Percentiles rank a stretch among this genome's conserved stretches.
Conservation (phyloP, 2,888 invertebrate genomes). For the Erannis defoliaria region DNA sequence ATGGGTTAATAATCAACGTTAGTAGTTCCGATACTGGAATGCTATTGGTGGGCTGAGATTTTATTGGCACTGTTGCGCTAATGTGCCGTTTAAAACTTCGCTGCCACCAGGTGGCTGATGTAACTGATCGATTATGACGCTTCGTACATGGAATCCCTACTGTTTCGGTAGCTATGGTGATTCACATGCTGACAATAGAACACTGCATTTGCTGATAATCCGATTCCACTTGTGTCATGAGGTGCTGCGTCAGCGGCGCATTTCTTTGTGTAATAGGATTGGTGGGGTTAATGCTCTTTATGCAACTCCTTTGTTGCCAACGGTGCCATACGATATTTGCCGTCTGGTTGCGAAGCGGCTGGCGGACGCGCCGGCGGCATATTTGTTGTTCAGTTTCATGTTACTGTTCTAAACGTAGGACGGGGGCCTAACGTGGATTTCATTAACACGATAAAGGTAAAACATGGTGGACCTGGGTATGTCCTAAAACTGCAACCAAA, state of each 20-base stretch:
- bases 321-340: conserved; percentile 43
- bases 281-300: conserved; percentile 62
- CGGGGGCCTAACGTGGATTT: background rate
- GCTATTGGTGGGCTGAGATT: too few species aligned
- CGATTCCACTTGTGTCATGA: conserved; percentile 50
- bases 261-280: conserved; percentile 71
- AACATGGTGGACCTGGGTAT: too few species aligned
- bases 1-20: too few species aligned
- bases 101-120: background rate
- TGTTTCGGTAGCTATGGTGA: conserved; percentile 41
- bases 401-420: background rate
- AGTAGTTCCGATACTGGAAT: too few species aligned
- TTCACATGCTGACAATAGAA: conserved; percentile 51
- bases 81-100: too few species aligned
- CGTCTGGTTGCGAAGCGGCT: conserved; percentile 26
- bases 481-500: too few species aligned
- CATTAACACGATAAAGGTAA: background rate
- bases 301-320: conserved; percentile 43
- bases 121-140: background rate
- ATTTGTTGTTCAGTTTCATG: background rate
- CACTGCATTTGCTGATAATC: conserved; percentile 60
- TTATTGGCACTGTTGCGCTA: too few species aligned
- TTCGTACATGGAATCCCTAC: conserved; percentile 8
- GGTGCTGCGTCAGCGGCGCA: conserved; percentile 58
- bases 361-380: background rate